These are phyloP conservation scores for Heliconius congener DNA, from an alignment of 1,140 invertebrate species.

Conservation along the genomic window DNA sequence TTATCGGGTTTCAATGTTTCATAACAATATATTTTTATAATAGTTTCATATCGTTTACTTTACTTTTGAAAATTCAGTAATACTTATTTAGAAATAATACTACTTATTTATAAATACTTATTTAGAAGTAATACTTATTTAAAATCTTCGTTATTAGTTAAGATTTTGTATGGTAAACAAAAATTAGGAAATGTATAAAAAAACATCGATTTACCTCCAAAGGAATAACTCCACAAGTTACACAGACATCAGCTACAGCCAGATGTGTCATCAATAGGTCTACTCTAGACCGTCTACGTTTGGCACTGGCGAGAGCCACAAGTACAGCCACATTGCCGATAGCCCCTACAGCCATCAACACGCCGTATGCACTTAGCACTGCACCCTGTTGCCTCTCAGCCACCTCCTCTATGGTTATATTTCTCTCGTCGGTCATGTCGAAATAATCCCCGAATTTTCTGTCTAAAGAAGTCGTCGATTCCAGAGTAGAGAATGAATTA, in stretches of 20 bases:
- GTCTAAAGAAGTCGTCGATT: constrained; percentile 38
- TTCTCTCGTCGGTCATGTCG: constrained; percentile 39
- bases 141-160: too few species aligned
- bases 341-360: neutral
- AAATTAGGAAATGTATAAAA: too few species aligned
- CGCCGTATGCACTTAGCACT: neutral
- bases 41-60: too few species aligned
- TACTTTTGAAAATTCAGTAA: too few species aligned
- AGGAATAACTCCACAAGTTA: constrained; percentile 91
- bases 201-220: constrained; percentile 82
- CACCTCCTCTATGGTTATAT: constrained; percentile 47
- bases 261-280: constrained; percentile 90
- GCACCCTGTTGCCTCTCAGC: constrained; percentile 38
- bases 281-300: constrained; percentile 87
- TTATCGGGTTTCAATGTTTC: too few species aligned
- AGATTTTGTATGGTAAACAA: too few species aligned
- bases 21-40: too few species aligned
- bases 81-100: too few species aligned
- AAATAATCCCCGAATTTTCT: constrained; percentile 62
- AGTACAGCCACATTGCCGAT: constrained; percentile 81
- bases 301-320: constrained; percentile 85
- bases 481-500: neutral
- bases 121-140: too few species aligned
- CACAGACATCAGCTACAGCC: constrained; percentile 89
- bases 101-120: too few species aligned